Base-by-base conservation (phyloP, 2,888 invertebrate species). In the Idaea dimidiata region DNA sequence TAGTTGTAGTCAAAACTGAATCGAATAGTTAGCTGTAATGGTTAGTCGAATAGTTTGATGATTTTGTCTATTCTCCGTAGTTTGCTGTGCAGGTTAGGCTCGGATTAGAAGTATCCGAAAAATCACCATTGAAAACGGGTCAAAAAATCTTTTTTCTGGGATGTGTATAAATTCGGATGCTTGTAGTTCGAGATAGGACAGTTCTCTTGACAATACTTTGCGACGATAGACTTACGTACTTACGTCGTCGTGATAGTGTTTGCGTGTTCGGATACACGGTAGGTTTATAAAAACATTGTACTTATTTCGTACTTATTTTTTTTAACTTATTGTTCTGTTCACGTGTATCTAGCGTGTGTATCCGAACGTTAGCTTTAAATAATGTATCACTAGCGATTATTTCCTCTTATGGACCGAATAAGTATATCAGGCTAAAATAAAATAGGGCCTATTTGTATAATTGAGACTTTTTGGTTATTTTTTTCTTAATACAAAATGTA, bases 41-140 rank as follows among this genome's bases (percentile, higher is more conserved):
- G 57, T 62, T 69, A 62, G 58, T 64, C 55, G 16, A 66, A 64
- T 64, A 57, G 56, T 63, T 66, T 82, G 77, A 77, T 82, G 72
- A 78, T 73, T 76, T 82, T 81, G 82, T 88, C 88, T 89, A 90
- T 89, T 89, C 88, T 86, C 86, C 83, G 85, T 89, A 88, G 89
- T 86, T 84, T 82, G 83, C 87, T 79, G 79, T 79, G 82, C 85
- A 79, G 78, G 80, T 79, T 82, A 43, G 43, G 43, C 43, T 43
- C 7, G 43, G 43, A 43, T 14, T 43, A 10, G 43, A 43, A 43
- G 43, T 14, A 43, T 43, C 43, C 43, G 43, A 43, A 43, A 1
- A 24, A 24, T n/a, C n/a, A n/a, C n/a, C n/a, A n/a, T n/a, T n/a
- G 24, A 24, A 24, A 33, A 33, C 1, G 1, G 14, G 33, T n/a